Conservation (phyloP, 1,140 invertebrate genomes). For the Penaeus vannamei region DNA sequence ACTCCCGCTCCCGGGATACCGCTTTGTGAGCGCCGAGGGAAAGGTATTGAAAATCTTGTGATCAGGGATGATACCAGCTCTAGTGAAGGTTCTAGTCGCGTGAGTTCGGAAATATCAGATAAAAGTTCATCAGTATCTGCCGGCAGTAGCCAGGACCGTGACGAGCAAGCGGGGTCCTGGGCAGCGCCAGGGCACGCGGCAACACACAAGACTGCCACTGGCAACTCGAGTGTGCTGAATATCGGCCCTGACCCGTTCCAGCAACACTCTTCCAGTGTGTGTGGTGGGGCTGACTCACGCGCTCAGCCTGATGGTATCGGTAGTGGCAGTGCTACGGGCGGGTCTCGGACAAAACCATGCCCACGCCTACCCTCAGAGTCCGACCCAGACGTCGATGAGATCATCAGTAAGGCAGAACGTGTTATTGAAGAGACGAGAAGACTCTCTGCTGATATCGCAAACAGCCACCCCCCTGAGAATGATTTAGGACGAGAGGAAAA, state of each 20-base stretch:
- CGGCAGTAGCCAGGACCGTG: constrained; percentile 2
- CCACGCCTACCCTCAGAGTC: constrained; percentile 42
- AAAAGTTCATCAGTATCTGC: not conserved
- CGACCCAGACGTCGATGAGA: constrained; percentile 52
- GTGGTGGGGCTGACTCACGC: constrained; percentile 29
- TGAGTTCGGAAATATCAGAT: not conserved
- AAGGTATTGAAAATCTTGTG: constrained; percentile 26
- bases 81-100: constrained; percentile 20
- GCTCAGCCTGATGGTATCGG: not conserved
- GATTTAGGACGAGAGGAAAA: constrained; percentile 8
- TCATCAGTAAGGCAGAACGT: constrained; percentile 60
- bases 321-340: not conserved
- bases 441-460: constrained; percentile 44
- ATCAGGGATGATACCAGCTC: not conserved
- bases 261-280: constrained; percentile 39
- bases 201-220: not conserved
- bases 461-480: constrained; percentile 27
- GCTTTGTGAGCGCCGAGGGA: constrained; percentile 36
- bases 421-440: constrained; percentile 59
- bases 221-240: constrained; percentile 38
- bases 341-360: constrained; percentile 30
- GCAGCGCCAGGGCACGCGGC: not conserved
- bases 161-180: not conserved
- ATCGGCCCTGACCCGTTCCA: constrained; percentile 7
- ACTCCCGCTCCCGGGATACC: not conserved